Base-by-base conservation (phyloP, 2,113 vertebrate species). In the Bujurquina vittata region DNA sequence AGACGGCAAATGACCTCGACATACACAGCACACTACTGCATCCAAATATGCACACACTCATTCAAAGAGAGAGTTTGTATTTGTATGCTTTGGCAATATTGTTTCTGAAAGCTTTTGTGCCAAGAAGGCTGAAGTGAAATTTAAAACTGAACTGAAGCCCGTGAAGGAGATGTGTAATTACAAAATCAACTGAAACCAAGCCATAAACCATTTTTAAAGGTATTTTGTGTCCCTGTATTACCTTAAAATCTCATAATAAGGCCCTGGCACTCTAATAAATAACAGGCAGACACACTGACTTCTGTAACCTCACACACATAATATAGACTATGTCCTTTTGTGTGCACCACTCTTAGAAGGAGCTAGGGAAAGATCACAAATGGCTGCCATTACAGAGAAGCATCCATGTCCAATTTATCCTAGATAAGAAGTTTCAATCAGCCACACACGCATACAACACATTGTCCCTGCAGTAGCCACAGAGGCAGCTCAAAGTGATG, bases 321-420 rank as follows among this genome's bases (percentile, higher is more conserved):
- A 43, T 7, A 26, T 35, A 52, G 31, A 3, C 10, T 57, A 17
- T 31, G 40, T 69, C 54, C 79, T 40, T 52, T n/a, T 60, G 12
- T 81, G 15, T 59, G 33, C 57, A 73, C 31, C 23, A 3, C 18
- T 15, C 49, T 59, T 69, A 52, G 35, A 31, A 35, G 33, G 11
- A 61, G 14, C 52, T 80, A 54, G n/a, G 52, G 10, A 18, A 52
- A 40, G 49, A 72, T 33, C 79, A 86, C 73, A 88, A 81, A 85
- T 65, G 55, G 63, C 60, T 77, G 49, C 55, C 52, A 77, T 87
- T 84, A 86, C 65, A 22, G 31, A 63, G 23, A 85, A 76, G 46
- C 46, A 59, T 56, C 76, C 40, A 22, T 75, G 54, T 79, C 31
- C 79, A 62, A 49, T 69, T 79, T 14, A 63, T 55, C 77, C 23